Conservation (phyloP, 2,797 vertebrate genomes). For the Xenentodon cancila region DNA sequence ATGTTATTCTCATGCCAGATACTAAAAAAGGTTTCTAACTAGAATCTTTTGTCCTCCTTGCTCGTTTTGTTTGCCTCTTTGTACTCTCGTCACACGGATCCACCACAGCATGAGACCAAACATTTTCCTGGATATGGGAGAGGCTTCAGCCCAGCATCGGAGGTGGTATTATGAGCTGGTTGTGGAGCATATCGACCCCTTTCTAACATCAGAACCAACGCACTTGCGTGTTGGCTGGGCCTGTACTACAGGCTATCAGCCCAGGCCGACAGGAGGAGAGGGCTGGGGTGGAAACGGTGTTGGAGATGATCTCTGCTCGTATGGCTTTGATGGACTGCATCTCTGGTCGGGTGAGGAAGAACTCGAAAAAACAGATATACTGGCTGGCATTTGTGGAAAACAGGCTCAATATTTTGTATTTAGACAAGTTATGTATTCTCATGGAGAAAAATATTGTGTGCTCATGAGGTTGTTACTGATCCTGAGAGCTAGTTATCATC, state of each 20-base stretch:
- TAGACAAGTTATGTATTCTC: too few relatives aligned
- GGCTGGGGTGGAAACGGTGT: constrained; percentile 92
- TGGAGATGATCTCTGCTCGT: constrained; percentile 93
- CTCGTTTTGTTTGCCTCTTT: background rate
- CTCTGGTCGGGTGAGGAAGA: constrained; percentile 90
- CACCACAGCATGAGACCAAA: constrained; percentile 90
- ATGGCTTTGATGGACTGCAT: constrained; percentile 94
- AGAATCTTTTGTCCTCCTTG: background rate
- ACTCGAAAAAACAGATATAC: background rate
- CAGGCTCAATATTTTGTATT: too few relatives aligned
- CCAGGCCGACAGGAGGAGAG: constrained; percentile 89
- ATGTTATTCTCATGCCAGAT: too few relatives aligned
- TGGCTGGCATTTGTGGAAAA: too few relatives aligned
- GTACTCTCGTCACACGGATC: background rate
- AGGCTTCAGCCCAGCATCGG: constrained; percentile 90
- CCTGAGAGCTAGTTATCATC: too few relatives aligned
- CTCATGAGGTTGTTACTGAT: too few relatives aligned
- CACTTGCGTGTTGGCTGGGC: constrained; percentile 96
- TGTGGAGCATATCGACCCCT: constrained; percentile 89
- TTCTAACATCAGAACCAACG: constrained; percentile 91
- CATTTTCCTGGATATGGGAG: constrained; percentile 90
- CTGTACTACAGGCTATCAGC: constrained; percentile 87
- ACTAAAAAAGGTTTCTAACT: too few relatives aligned
- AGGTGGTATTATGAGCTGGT: constrained; percentile 96
- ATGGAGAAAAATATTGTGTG: too few relatives aligned